phyloP scores from a whole-genome alignment of 2,797 vertebrate genomes.

The Urosaurus nigricauda region DNA sequence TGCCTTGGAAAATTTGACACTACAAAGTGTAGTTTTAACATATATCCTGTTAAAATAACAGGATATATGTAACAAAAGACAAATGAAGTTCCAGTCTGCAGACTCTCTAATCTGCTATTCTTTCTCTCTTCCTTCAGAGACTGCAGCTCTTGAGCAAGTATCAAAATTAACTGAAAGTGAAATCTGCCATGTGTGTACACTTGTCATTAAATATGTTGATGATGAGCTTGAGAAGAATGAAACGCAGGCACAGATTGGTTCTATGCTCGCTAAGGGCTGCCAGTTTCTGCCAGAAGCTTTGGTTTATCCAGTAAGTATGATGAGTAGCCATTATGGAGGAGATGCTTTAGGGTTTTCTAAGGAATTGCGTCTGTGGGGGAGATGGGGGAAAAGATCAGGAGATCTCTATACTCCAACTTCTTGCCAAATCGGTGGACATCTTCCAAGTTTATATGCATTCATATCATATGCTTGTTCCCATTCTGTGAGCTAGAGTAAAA shows the following conservation, averaged over 20 bases:
- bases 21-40: slow-evolving; percentile 2
- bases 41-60: background rate
- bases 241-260: slow-evolving; percentile 86
- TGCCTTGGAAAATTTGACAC: background rate
- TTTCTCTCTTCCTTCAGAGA: slow-evolving; percentile 24
- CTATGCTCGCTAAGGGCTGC: slow-evolving; percentile 87
- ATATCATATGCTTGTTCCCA: background rate
- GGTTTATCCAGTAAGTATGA: slow-evolving; percentile 50
- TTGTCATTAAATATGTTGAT: slow-evolving; percentile 85
- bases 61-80: background rate
- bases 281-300: slow-evolving; percentile 82
- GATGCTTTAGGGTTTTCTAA: background rate
- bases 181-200: slow-evolving; percentile 90
- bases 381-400: background rate
- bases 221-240: slow-evolving; percentile 88
- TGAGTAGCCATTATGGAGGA: rapidly evolving
- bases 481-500: background rate
- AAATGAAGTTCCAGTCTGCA: background rate
- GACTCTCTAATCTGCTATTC: background rate
- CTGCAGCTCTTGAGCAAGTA: background rate
- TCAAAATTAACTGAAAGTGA: slow-evolving; percentile 65
- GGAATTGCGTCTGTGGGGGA: background rate
- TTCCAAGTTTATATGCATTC: background rate
- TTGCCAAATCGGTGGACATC: background rate
- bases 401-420: background rate